Conservation (phyloP, 2,113 vertebrate genomes). For the Corydoras sp. region DNA sequence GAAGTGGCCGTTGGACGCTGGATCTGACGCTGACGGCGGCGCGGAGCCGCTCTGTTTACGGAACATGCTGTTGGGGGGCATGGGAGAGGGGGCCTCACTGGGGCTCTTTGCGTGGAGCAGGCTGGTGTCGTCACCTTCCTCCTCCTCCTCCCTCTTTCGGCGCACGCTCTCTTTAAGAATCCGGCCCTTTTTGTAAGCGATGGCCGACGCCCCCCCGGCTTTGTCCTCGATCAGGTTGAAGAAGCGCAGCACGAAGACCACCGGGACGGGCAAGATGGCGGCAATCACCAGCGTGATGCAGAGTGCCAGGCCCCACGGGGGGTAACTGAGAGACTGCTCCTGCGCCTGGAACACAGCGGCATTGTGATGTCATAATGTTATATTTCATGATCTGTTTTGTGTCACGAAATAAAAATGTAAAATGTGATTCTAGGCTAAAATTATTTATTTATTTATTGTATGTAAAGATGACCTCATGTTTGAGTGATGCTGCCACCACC, state of each 20-base stretch:
- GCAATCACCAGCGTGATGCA: constrained; percentile 80
- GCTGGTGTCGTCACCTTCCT: constrained; percentile 77
- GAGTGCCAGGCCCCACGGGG: constrained; percentile 77
- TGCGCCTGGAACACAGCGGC: constrained; percentile 64
- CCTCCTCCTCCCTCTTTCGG: constrained; percentile 55
- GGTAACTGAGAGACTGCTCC: constrained; percentile 76
- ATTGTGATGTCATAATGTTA: background rate
- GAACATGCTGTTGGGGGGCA: constrained; percentile 83
- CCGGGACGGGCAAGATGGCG: constrained; percentile 81
- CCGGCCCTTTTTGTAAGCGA: constrained; percentile 88
- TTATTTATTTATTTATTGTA: too few relatives aligned
- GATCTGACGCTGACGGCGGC: too few relatives aligned
- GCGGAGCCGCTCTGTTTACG: constrained; percentile 62
- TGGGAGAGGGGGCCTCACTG: constrained; percentile 82
- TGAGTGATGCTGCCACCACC: too few relatives aligned
- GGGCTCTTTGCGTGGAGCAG: constrained; percentile 82
- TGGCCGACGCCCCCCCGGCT: constrained; percentile 70
- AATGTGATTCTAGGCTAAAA: too few relatives aligned
- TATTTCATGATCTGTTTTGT: too few relatives aligned
- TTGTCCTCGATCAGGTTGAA: constrained; percentile 80
- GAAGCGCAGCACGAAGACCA: constrained; percentile 75
- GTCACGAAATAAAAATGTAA: too few relatives aligned
- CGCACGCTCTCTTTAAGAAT: constrained; percentile 82
- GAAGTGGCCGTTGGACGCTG: too few relatives aligned
- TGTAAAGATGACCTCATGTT: too few relatives aligned